Conservation (phyloP, 2,888 invertebrate species). For the Oligia latruncula region DNA sequence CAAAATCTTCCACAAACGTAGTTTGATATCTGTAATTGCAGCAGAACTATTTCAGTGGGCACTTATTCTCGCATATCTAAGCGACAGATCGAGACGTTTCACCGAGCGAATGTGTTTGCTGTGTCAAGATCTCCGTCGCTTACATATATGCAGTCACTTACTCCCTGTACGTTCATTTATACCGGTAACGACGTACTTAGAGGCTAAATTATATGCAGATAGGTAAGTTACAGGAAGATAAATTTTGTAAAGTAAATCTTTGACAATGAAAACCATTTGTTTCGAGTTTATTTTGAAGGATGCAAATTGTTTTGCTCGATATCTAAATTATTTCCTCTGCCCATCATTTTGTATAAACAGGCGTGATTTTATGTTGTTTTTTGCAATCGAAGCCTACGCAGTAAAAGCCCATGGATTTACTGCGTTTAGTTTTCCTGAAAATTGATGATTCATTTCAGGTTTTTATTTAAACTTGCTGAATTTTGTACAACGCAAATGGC, state of each 20-base stretch:
- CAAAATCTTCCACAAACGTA: slow-evolving; percentile 28
- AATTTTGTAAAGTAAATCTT: background rate
- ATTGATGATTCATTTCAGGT: background rate
- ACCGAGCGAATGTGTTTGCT: slow-evolving; percentile 64
- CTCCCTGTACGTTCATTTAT: slow-evolving; percentile 44
- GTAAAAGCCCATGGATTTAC: background rate
- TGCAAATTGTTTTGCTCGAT: background rate
- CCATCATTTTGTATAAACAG: background rate
- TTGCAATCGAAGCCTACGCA: background rate
- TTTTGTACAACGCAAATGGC: background rate
- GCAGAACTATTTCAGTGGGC: slow-evolving; percentile 52
- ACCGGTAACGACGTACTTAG: slow-evolving; percentile 36
- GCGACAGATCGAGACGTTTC: slow-evolving; percentile 52
- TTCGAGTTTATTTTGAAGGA: background rate
- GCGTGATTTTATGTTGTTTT: background rate
- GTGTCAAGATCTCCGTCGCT: slow-evolving; percentile 61
- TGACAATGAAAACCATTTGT: background rate
- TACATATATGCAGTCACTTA: slow-evolving; percentile 58
- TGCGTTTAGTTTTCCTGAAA: background rate
- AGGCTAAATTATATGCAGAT: slow-evolving; percentile 28
- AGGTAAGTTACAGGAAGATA: background rate
- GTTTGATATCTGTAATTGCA: slow-evolving; percentile 57
- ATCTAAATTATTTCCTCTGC: background rate
- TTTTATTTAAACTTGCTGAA: background rate
- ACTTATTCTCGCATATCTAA: slow-evolving; percentile 58